Conservation (phyloP, 2,113 vertebrate genomes). For the Poeciliopsis turrubarensis region DNA sequence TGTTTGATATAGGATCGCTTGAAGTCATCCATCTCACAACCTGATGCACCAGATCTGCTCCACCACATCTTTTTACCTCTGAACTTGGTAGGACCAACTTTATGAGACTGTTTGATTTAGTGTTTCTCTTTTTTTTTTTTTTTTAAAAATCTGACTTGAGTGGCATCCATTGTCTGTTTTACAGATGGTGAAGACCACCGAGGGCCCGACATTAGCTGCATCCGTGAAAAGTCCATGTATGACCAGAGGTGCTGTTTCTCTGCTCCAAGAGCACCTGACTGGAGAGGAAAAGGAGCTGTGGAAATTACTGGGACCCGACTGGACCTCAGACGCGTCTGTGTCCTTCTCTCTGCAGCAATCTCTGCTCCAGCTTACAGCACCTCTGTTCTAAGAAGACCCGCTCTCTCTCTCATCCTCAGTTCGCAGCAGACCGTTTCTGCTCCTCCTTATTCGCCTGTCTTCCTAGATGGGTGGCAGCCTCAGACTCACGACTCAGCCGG, state of each 20-base stretch:
- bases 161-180: background rate
- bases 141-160: no score
- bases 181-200: conserved; percentile 85
- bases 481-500: conserved; percentile 63
- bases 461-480: conserved; percentile 85
- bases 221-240: conserved; percentile 79
- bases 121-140: background rate
- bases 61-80: conserved; percentile 87
- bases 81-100: conserved; percentile 70
- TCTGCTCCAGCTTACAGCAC: background rate
- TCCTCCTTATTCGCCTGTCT: conserved; percentile 79
- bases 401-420: conserved; percentile 61
- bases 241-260: conserved; percentile 81
- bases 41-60: conserved; percentile 82
- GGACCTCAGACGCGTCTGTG: conserved; percentile 78
- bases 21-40: conserved; percentile 80
- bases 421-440: conserved; percentile 70
- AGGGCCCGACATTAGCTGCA: conserved; percentile 77
- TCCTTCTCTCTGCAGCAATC: background rate
- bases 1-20: conserved; percentile 80
- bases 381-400: background rate
- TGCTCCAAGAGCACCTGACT: conserved; percentile 80
- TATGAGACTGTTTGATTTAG: background rate
- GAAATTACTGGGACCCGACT: conserved; percentile 83
- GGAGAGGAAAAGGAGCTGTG: conserved; percentile 79